Conservation (phyloP, 1,140 invertebrate species). For the Rhynchophorus ferrugineus region DNA sequence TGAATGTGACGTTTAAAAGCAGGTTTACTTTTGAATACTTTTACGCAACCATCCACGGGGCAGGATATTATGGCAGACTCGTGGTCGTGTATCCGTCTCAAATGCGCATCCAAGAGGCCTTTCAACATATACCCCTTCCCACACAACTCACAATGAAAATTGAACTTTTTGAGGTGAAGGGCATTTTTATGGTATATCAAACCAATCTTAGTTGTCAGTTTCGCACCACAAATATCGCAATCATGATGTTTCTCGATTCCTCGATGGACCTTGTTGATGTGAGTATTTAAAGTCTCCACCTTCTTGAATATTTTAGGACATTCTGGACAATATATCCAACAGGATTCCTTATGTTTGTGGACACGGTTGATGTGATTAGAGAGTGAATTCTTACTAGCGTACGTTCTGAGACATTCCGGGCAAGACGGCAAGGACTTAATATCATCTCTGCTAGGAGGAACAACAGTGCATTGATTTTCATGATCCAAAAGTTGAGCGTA, state of each 20-base stretch:
- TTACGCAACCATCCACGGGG: constrained; percentile 20
- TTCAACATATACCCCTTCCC: constrained; percentile 6
- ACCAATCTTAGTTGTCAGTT: background rate
- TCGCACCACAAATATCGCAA: constrained; percentile 2
- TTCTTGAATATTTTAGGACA: background rate
- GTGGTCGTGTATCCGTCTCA: constrained; percentile 10
- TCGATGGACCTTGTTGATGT: background rate
- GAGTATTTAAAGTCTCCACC: background rate
- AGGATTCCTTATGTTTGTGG: background rate
- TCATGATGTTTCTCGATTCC: background rate
- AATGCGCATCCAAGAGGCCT: constrained; percentile 6
- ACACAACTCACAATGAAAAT: constrained; percentile 16
- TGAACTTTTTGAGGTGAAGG: constrained; percentile 10
- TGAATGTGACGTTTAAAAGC: constrained; percentile 12
- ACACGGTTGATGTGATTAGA: background rate
- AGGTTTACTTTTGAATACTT: constrained; percentile 21
- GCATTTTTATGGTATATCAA: constrained; percentile 7
- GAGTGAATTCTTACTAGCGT: background rate
- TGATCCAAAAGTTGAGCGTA: background rate
- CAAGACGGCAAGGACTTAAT: background rate
- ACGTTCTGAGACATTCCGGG: background rate
- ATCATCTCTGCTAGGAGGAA: no score
- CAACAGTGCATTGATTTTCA: no score
- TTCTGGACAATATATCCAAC: background rate
- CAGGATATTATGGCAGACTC: constrained; percentile 11